Evolutionary conservation across 2,888 invertebrate species (phyloP).

Genomic region (Azorinus chamasolen): DNA sequence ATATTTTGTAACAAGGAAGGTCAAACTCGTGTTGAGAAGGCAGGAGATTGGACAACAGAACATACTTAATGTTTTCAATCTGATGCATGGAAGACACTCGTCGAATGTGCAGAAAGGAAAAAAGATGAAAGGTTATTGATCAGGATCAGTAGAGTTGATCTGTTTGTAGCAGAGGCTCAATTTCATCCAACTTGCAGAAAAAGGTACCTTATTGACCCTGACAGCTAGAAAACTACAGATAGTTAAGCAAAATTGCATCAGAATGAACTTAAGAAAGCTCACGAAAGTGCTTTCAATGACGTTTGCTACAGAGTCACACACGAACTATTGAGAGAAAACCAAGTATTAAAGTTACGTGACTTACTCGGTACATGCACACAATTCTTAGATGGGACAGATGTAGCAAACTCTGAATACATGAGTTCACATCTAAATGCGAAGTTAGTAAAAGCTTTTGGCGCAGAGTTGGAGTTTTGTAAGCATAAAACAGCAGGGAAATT

Average conservation of each 20-base stretch:
- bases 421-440: constrained; percentile 16
- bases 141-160: constrained; percentile 9
- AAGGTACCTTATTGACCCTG: constrained; percentile 13
- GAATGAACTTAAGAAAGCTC: constrained; percentile 2
- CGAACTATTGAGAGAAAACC: constrained; percentile 6
- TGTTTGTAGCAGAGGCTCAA: constrained; percentile 19
- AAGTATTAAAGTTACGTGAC: constrained; percentile 9
- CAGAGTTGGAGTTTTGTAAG: constrained; percentile 9
- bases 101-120: constrained; percentile 11
- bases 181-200: constrained; percentile 15
- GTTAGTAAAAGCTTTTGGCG: constrained; percentile 8
- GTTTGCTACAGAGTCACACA: constrained; percentile 16
- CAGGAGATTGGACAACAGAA: constrained; percentile 11
- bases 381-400: constrained; percentile 4
- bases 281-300: constrained; percentile 6
- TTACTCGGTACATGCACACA: constrained; percentile 8
- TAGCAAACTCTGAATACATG: constrained; percentile 22
- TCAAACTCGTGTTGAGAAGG: neutral
- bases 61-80: neutral
- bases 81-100: constrained; percentile 10
- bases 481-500: constrained; percentile 9
- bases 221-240: constrained; percentile 4
- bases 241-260: constrained; percentile 5
- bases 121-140: constrained; percentile 6
- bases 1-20: constrained; percentile 22